Evolutionary conservation across 2,113 vertebrate species (phyloP).

Genomic region (Nycticorax nycticorax): DNA sequence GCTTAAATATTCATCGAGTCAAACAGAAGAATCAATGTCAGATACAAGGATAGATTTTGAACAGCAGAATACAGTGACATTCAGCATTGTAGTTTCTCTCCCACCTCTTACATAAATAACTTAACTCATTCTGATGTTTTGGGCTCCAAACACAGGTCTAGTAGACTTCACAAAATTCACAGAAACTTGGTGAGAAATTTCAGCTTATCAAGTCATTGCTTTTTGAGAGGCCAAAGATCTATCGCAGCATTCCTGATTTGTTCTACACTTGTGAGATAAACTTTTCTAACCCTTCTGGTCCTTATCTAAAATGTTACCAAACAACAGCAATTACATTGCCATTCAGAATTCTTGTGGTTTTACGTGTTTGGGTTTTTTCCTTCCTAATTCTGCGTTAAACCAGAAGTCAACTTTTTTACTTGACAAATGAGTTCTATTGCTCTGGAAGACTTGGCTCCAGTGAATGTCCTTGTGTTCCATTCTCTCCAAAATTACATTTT

Average conservation of each 20-base stretch:
- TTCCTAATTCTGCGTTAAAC: background rate
- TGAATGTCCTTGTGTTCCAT: background rate
- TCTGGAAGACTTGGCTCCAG: background rate
- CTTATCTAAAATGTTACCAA: background rate
- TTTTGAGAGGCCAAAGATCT: background rate
- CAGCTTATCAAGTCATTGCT: background rate
- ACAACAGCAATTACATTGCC: background rate
- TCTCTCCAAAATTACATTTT: background rate
- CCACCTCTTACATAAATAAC: background rate
- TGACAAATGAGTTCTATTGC: background rate
- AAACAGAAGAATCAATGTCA: background rate
- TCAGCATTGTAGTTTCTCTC: background rate
- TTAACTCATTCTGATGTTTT: background rate
- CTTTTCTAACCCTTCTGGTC: background rate
- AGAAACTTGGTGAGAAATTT: background rate
- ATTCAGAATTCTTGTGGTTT: background rate
- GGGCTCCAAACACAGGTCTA: background rate
- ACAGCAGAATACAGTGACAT: background rate
- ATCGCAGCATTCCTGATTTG: background rate
- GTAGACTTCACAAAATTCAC: background rate
- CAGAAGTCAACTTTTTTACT: background rate
- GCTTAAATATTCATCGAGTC: constrained; percentile 2
- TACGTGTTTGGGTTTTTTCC: background rate
- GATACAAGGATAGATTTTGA: background rate
- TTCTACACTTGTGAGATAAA: background rate